Base-by-base conservation (phyloP, 2,797 vertebrate genomes). In the Tangara arthus region DNA sequence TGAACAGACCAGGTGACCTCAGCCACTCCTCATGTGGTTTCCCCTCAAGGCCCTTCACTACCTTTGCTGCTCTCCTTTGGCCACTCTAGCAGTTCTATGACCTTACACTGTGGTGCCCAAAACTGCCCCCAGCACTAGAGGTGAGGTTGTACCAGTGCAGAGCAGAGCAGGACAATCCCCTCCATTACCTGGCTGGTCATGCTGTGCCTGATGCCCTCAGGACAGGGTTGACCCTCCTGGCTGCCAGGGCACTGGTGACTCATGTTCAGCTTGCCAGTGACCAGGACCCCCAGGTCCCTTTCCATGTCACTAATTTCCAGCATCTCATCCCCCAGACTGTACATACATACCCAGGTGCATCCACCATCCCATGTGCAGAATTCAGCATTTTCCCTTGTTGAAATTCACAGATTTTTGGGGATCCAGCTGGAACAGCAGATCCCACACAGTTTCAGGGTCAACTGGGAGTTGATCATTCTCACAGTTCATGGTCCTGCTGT, bases 131-230 rank as follows among this genome's bases (percentile, higher is more conserved):
- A 32, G 0, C 0, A 15, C 2, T 9, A 3, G 6, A 42, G 52
- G 3, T 19, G 52, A 50, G 35, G 8, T 32, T 2, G 7, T 0
- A 0, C 9, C 35, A 37, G 27, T 0, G 0, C 79, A 49, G 52
- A 15, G 7, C 42, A 65, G 60, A 18, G 14, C 1, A 0, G 52
- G 24, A 32, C 32, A 65, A 32, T 50, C 37, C 11, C 50, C 18
- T 32, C 32, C 42, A 44, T 35, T 57, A 17, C 18, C 35, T 0
- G 0, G 35, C 32, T 65, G 59, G 24, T 0, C 1, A 42, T 26
- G 35, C 35, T 73, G 42, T 6, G 16, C 69, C 59, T 72, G 59
- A 11, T 73, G 35, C 1, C 1, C 34, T 11, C 42, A 65, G 52
- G 14, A 57, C 35, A 50, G 0, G 2, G 0, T 1, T 50, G 35